Evolutionary conservation across 2,797 vertebrate genomes (phyloP), one percentile per base, ranked within the genome.

Genomic region (Gymnoscopelus braueri): DNA sequence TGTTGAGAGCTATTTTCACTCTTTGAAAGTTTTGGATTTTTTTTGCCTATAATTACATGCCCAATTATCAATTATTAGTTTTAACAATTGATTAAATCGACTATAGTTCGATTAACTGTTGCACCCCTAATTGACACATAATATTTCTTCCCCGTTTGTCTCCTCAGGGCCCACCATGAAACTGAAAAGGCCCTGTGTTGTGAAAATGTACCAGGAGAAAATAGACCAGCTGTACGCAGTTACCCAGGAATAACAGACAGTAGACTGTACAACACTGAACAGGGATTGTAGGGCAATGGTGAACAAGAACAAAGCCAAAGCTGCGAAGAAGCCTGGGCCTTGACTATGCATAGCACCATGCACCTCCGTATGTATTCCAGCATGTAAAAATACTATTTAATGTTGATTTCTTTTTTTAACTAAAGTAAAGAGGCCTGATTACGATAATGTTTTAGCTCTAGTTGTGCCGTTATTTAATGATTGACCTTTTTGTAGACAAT

Each of bases 121-220:
- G 19, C 19, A 19, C 19, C 19, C 19, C 19, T 19, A 29, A 29
- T 4, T 29, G 26, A 29, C 26, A 29, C 26, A 29, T 19, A 39
- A 39, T 39, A 39, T 10, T 8, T 44, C 13, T 2, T 24, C 9
- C 23, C 2, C 13, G n/a, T 55, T 14, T 44, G 0, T 63, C 26
- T 47, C 35, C 5, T 73, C 80, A 95, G 94, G 94, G 74, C 94
- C 94, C 35, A 95, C 94, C 68, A 82, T 95, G 94, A 95, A 95
- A 76, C 89, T 95, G 49, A 92, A 91, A 81, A 90, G 94, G 68
- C 90, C 93, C 9, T 84, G 93, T 39, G 93, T 95, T 49, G 77
- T 88, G 54, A 93, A 94, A 86, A 94, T 93, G 91, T 92, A 94
- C 79, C 84, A 93, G 82, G 90, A 93, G 15, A 87, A 79, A 69